These are phyloP conservation scores for Platycheirus albimanus DNA, from an alignment of 2,888 invertebrate genomes.

Conservation along the genomic window DNA sequence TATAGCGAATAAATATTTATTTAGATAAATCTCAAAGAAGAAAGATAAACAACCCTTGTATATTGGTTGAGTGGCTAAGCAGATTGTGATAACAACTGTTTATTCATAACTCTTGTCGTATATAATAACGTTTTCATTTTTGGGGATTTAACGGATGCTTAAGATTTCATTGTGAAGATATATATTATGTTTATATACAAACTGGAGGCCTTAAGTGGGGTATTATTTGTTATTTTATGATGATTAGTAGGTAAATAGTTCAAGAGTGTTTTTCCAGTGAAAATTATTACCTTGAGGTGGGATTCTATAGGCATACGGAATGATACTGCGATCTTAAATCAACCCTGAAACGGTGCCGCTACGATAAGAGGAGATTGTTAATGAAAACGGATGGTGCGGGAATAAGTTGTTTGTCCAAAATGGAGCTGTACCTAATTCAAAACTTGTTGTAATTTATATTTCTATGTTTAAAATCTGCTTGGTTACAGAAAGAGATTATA, in stretches of 20 bases:
- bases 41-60: slow-evolving; percentile 54
- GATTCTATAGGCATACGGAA: too few relatives aligned
- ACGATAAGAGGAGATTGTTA: too few relatives aligned
- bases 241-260: slow-evolving; percentile 18
- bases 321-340: too few relatives aligned
- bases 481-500: too few relatives aligned
- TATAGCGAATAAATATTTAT: slow-evolving; percentile 24
- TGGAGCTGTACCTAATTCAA: too few relatives aligned
- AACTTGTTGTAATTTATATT: too few relatives aligned
- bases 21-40: slow-evolving; percentile 38
- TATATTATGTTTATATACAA: too few relatives aligned
- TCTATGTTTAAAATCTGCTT: too few relatives aligned
- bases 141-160: slow-evolving; percentile 45
- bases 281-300: too few relatives aligned
- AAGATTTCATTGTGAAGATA: slow-evolving; percentile 49
- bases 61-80: slow-evolving; percentile 14
- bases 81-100: slow-evolving; percentile 41
- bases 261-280: slow-evolving; percentile 18
- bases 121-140: slow-evolving; percentile 49
- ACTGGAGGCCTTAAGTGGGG: not conserved
- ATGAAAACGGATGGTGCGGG: too few relatives aligned
- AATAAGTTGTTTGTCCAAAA: too few relatives aligned
- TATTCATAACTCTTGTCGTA: slow-evolving; percentile 39
- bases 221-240: slow-evolving; percentile 1
- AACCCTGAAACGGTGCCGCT: too few relatives aligned